phyloP scores from a whole-genome alignment of 2,888 invertebrate genomes.

The Rhodophaea formosa region DNA sequence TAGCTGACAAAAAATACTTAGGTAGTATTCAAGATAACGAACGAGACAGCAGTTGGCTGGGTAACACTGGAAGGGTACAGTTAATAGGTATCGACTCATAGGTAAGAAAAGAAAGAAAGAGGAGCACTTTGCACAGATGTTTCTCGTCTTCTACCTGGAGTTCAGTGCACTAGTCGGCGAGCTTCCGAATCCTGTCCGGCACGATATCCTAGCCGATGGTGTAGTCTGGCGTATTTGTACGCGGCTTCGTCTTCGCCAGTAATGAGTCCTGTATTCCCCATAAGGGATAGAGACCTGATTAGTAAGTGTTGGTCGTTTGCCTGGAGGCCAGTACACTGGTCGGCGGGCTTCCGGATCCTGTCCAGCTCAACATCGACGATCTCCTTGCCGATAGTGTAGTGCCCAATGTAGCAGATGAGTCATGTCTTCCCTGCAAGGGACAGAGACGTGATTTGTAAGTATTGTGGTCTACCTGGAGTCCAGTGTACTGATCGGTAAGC shows the following conservation, averaged over 20 bases:
- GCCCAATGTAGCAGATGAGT: slow-evolving; percentile 95
- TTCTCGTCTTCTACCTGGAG: no score
- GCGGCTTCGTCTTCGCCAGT: slow-evolving; percentile 85
- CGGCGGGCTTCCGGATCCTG: slow-evolving; percentile 89
- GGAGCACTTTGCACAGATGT: no score
- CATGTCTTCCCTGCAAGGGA: slow-evolving; percentile 96
- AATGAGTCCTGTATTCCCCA: slow-evolving; percentile 96
- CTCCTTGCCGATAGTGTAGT: slow-evolving; percentile 95
- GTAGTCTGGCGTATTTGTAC: slow-evolving; percentile 76
- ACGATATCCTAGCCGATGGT: slow-evolving; percentile 95
- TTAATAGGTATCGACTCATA: no score
- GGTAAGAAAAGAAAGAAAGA: no score
- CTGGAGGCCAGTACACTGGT: slow-evolving; percentile 86
- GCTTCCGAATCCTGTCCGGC: slow-evolving; percentile 89
- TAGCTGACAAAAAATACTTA: no score
- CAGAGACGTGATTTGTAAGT: no score
- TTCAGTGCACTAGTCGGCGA: slow-evolving; percentile 93
- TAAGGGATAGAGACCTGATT: no score
- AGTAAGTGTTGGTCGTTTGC: no score
- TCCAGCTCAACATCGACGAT: slow-evolving; percentile 92
- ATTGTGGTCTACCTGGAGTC: no score
- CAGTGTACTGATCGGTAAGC: slow-evolving; percentile 92
- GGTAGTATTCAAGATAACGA: no score
- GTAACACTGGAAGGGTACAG: no score
- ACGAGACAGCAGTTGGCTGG: no score